These are phyloP conservation scores for Octodonta nipae DNA, from an alignment of 2,888 invertebrate species.

Conservation along the genomic window DNA sequence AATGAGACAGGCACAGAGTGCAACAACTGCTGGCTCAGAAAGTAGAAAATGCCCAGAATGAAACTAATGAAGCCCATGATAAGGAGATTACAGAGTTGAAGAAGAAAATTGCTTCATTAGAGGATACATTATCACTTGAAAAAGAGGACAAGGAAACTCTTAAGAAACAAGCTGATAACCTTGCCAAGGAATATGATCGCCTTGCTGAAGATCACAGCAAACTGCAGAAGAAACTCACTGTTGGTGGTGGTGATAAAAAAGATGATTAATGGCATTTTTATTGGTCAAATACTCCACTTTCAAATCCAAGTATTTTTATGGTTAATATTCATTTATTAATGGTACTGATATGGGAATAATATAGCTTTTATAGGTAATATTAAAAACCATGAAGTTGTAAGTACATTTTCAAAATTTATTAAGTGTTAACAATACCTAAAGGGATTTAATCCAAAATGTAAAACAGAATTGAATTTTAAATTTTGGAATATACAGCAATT, in stretches of 20 bases:
- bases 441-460: no score
- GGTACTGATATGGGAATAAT: no score
- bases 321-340: no score
- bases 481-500: no score
- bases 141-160: conserved; percentile 73
- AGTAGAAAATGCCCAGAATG: conserved; percentile 46
- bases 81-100: conserved; percentile 46
- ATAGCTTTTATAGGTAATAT: no score
- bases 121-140: conserved; percentile 50
- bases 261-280: no score
- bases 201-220: conserved; percentile 73
- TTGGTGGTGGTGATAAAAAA: conserved; percentile 46
- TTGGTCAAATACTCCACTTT: no score
- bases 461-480: no score
- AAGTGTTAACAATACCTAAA: no score
- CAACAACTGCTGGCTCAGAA: conserved; percentile 58
- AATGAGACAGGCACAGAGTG: conserved; percentile 84
- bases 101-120: conserved; percentile 46
- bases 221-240: conserved; percentile 55
- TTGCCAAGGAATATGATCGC: conserved; percentile 85
- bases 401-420: no score
- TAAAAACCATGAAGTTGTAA: no score
- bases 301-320: no score
- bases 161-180: conserved; percentile 78
- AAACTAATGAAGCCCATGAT: conserved; percentile 49